Evolutionary conservation across 2,113 vertebrate genomes (phyloP).

Genomic region (zebrafish (Danio rerio)): DNA sequence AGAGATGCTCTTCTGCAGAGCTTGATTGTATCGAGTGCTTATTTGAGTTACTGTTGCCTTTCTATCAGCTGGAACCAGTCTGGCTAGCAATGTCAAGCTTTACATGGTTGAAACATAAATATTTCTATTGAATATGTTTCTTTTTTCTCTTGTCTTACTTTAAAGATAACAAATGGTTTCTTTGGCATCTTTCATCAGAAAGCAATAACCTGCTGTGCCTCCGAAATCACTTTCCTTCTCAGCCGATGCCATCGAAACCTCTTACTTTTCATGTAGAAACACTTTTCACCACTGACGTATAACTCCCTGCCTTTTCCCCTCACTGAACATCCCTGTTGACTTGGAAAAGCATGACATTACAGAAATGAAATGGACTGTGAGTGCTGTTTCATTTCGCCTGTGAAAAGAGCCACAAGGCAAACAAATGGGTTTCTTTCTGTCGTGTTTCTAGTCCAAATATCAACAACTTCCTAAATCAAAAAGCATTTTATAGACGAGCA

Average conservation of each 20-base stretch:
- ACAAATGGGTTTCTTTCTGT: too few relatives aligned
- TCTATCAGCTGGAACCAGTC: too few relatives aligned
- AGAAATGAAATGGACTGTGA: conserved; percentile 6
- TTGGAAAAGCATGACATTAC: background rate
- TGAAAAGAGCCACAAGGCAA: background rate
- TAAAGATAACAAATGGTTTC: background rate
- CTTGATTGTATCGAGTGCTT: too few relatives aligned
- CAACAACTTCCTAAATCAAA: too few relatives aligned
- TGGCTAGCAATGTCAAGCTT: background rate
- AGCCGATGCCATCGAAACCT: background rate
- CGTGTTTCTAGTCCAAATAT: too few relatives aligned
- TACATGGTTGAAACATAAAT: background rate
- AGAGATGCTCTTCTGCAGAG: too few relatives aligned
- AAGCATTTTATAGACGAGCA: too few relatives aligned
- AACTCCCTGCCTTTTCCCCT: background rate
- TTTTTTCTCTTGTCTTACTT: background rate
- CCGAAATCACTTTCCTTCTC: conserved; percentile 5
- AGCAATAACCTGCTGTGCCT: conserved; percentile 9
- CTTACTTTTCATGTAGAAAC: background rate
- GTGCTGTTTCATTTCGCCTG: background rate
- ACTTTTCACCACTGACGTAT: background rate
- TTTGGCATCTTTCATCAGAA: background rate
- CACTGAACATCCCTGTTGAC: background rate
- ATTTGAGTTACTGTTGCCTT: too few relatives aligned
- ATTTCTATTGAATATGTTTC: background rate